phyloP scores from a whole-genome alignment of 2,797 vertebrate species.

The Myiothlypis coronata region DNA sequence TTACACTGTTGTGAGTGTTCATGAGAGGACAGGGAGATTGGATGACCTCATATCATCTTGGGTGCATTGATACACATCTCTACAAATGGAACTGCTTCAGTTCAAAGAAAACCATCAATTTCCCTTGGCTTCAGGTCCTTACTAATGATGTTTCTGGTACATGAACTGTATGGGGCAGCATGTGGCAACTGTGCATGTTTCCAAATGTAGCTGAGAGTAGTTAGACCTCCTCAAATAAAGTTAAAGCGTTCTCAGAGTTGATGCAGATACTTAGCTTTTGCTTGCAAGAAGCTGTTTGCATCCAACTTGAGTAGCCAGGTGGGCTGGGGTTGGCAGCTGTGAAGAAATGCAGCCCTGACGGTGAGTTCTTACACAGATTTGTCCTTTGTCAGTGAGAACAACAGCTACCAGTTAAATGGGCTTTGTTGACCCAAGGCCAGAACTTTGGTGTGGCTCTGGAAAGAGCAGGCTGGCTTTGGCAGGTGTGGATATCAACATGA shows the following conservation, averaged over 20 bases:
- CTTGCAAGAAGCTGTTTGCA: neutral
- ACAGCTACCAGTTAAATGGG: neutral
- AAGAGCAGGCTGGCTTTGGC: constrained; percentile 47
- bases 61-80: neutral
- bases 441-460: neutral
- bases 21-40: neutral
- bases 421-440: constrained; percentile 8
- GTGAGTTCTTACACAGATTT: neutral
- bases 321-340: neutral
- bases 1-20: fast-evolving
- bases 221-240: neutral
- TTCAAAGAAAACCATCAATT: neutral
- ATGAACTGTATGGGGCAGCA: fast-evolving
- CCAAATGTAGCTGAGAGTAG: neutral
- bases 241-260: neutral
- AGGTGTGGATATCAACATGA: neutral
- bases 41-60: neutral
- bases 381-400: neutral
- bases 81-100: neutral
- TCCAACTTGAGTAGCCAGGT: neutral
- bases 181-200: neutral
- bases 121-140: neutral
- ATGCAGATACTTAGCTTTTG: neutral
- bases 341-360: neutral
- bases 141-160: neutral